Evolutionary conservation across 2,113 vertebrate species (phyloP).

Genomic region (Stigmatopora argus): DNA sequence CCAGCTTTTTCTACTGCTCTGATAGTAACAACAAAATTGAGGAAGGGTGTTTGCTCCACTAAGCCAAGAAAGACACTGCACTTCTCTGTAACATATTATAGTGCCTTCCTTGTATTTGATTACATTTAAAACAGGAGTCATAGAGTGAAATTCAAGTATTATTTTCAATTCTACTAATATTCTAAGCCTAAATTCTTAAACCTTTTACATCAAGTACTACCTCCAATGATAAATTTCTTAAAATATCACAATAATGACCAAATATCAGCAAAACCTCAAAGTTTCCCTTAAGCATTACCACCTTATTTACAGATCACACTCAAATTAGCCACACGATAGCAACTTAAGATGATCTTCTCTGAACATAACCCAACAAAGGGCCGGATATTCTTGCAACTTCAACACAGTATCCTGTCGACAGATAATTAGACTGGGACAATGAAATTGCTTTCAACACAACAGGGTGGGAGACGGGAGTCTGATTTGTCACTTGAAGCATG

Average conservation of each 20-base stretch:
- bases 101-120: background rate
- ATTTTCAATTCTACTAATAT: no score
- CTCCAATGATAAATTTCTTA: no score
- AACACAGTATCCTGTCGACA: background rate
- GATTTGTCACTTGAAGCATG: constrained; percentile 9
- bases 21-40: background rate
- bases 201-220: no score
- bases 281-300: background rate
- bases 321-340: background rate
- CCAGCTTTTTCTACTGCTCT: background rate
- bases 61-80: background rate
- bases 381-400: background rate
- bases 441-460: background rate
- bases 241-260: no score
- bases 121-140: background rate
- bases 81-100: background rate
- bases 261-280: no score
- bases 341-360: background rate
- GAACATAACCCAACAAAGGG: background rate
- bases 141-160: no score
- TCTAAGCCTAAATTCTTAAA: no score
- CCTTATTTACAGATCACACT: background rate
- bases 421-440: background rate
- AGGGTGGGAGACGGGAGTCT: background rate
- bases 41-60: background rate